Evolutionary conservation across 2,797 vertebrate species (phyloP), one percentile per base, ranked within the genome.

Genomic region (Tangara arthus): DNA sequence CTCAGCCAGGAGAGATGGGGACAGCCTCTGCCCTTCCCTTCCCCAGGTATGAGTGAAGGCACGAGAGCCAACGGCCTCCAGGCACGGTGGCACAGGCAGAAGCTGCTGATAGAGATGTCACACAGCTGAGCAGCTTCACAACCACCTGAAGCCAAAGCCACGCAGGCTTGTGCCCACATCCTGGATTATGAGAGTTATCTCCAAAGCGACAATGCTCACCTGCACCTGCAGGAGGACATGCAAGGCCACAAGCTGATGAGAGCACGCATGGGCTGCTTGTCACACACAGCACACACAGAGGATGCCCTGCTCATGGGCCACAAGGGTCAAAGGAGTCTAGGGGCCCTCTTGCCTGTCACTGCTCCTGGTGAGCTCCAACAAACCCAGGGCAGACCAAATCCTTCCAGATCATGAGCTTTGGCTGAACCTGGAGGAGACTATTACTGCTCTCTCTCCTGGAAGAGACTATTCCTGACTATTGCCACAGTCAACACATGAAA

Each of bases 11-110:
- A 61, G 39, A 44, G 61, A 24, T 15, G 30, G 49, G 11, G 60
- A 34, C 32, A 82, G 73, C 42, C 59, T 44, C 84, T 69, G 39
- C 37, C 73, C 57, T 30, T 22, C 86, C 89, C 76, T 84, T 55
- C 59, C 68, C 19, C 9, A 12, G 47, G 18, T 3, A 5, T 0
- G 0, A 32, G 26, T 1, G 2, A 79, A 30, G 55, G 71, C 50
- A 75, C 59, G 34, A 59, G 52, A 61, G 64, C 37, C 16, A 19
- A 12, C 8, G 47, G 70, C 44, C 57, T 27, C n/a, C 1, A 0
- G 42, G 26, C 53, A 70, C 2, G 1, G 49, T 3, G 34, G 55
- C 23, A 1, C 1, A 0, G 15, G 44, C n/a, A 65, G 44, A 49
- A 73, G 63, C 52, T 82, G 39, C 63, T 50, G 42, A 8, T 15